Percentiles rank a stretch among this genome's conserved stretches.
phyloP scores from a whole-genome alignment of 2,888 invertebrate species.

The Pseudoips prasinana region DNA sequence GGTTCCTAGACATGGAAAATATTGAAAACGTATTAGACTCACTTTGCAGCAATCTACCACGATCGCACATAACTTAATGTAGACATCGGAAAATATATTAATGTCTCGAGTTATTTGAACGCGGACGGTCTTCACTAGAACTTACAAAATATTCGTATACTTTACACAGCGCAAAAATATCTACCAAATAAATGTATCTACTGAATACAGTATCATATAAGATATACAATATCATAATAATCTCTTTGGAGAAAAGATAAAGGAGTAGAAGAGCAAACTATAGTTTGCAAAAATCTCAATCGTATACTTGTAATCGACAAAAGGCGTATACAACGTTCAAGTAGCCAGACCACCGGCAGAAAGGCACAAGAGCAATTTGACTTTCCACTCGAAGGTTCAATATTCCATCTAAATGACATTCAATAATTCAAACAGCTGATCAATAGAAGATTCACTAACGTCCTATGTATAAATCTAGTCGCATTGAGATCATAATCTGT shows the following conservation, averaged over 20 bases:
- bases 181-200: conserved; percentile 53
- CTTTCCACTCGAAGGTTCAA: conserved; percentile 50
- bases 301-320: conserved; percentile 45
- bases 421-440: conserved; percentile 32
- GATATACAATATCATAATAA: conserved; percentile 56
- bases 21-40: conserved; percentile 5
- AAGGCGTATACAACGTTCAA: conserved; percentile 52
- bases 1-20: conserved; percentile 3
- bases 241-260: conserved; percentile 74
- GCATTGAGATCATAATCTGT: conserved; percentile 60
- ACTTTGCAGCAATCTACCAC: conserved; percentile 5
- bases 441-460: conserved; percentile 21
- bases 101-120: conserved; percentile 39
- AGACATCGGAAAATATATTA: too few relatives aligned
- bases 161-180: conserved; percentile 74
- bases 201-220: conserved; percentile 49
- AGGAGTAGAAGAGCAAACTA: conserved; percentile 54
- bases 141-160: conserved; percentile 73
- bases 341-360: conserved; percentile 57
- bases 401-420: conserved; percentile 43
- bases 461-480: conserved; percentile 16
- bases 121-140: conserved; percentile 55
- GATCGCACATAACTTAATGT: too few relatives aligned
- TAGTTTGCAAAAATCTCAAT: conserved; percentile 51
- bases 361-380: conserved; percentile 74